Evolutionary conservation across 1,140 invertebrate species (phyloP).

Genomic region (Archegozetes longisetosus): DNA sequence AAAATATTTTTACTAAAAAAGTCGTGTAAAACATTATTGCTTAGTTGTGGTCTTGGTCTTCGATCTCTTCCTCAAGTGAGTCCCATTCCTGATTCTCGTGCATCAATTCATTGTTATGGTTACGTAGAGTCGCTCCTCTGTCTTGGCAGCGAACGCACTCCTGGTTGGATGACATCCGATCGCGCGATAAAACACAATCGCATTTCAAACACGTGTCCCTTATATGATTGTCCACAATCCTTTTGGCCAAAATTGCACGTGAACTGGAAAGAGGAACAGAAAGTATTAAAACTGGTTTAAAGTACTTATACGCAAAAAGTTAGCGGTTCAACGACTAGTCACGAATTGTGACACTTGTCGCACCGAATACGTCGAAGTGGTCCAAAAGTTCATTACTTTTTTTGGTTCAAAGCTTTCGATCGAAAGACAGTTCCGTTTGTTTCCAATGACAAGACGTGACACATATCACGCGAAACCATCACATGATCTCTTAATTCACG

Average conservation of each 20-base stretch:
- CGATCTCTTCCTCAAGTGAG: not conserved
- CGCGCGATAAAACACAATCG: constrained; percentile 4
- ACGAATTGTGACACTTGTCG: not conserved
- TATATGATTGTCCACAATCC: not conserved
- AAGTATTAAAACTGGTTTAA: not conserved
- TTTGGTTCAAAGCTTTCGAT: constrained; percentile 2
- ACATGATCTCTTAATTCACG: not conserved
- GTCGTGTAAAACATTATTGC: not conserved
- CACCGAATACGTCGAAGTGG: not conserved
- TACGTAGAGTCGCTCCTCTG: not conserved
- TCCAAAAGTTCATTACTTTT: constrained; percentile 6
- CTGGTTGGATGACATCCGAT: not conserved
- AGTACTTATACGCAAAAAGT: not conserved
- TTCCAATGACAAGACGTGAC: constrained; percentile 10
- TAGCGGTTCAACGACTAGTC: not conserved
- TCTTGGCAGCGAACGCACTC: constrained; percentile 1
- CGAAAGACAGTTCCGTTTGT: constrained; percentile 13
- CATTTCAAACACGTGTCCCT: not conserved
- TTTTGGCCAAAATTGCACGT: not conserved
- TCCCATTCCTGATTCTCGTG: not conserved
- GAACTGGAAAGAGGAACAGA: not conserved
- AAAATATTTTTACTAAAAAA: not conserved
- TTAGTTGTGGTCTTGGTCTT: not conserved
- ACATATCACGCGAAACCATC: constrained; percentile 3
- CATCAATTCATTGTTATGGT: not conserved